Evolutionary conservation across 2,113 vertebrate species (phyloP).

Genomic region (Diphyllodes magnificus): DNA sequence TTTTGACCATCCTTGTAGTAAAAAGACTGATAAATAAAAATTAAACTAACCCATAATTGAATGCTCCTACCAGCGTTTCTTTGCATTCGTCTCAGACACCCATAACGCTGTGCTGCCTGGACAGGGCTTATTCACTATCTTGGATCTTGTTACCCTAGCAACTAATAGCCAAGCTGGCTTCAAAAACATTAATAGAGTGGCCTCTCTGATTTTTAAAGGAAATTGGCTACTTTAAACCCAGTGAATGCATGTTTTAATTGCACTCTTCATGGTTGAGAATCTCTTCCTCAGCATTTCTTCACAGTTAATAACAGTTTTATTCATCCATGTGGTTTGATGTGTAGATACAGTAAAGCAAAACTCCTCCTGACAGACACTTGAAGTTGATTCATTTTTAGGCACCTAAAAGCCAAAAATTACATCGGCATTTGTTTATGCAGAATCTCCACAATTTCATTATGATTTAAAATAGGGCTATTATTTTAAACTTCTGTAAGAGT

Average conservation of each 20-base stretch:
- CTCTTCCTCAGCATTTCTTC: neutral
- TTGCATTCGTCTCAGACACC: neutral
- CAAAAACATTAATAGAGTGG: slow-evolving; percentile 53
- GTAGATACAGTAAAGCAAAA: neutral
- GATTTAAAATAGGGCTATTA: neutral
- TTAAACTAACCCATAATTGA: neutral
- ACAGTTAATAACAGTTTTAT: neutral
- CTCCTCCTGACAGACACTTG: neutral
- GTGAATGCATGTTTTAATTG: slow-evolving; percentile 63
- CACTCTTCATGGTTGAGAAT: slow-evolving; percentile 24
- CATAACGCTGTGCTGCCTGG: neutral
- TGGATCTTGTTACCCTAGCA: slow-evolving; percentile 69
- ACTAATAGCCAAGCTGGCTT: slow-evolving; percentile 69
- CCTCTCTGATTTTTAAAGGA: slow-evolving; percentile 60
- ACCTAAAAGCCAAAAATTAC: neutral
- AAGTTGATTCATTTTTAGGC: neutral
- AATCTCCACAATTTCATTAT: neutral
- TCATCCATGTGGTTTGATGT: neutral
- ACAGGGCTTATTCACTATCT: slow-evolving; percentile 3
- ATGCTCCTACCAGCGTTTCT: neutral
- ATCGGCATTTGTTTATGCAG: neutral
- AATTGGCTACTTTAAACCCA: slow-evolving; percentile 64
- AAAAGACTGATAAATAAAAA: neutral
- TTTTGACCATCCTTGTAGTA: neutral
- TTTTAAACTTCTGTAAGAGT: neutral